Evolutionary conservation across 1,140 invertebrate species (phyloP), one percentile per base, ranked within the genome.

Genomic region (Aradophagus sp.): DNA sequence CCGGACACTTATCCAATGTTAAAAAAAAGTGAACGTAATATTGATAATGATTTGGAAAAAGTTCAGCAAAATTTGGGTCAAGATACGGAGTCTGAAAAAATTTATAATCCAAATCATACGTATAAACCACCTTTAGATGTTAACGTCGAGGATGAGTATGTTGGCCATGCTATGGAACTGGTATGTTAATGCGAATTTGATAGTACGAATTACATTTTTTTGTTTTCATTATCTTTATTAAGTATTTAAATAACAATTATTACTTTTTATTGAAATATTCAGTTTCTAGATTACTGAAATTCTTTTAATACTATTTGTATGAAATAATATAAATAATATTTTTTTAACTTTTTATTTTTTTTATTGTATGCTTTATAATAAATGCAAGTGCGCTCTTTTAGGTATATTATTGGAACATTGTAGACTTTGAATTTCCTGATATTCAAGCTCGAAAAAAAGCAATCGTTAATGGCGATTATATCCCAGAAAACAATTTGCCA

Each of bases 401-500:
- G 62, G 77, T 87, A 10, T 89, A 87, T 58, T 83, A 84, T 11
- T 91, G 90, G 89, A 88, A 87, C 32, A 84, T 80, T 4, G 74
- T 90, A 2, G 89, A 90, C 65, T 90, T 87, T 67, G 85, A 86
- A 19, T 90, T 87, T 75, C 84, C 86, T 23, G 20, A 23, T 23
- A 5, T 8, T 8, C 4, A 23, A 79, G 14, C 80, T 20, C 76
- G 87, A 17, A 78, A 85, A 19, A 39, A 66, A n/a, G 88, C 89
- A 1, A 86, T 90, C 20, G 73, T 68, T 10, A 84, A 83, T 50
- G 86, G 86, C 0, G 87, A 88, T 14, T 94, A 89, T 67, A 86
- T 92, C 6, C 88, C 90, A 0, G 88, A 89, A 59, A 93, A 93
- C 75, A 91, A 90, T 74, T 76, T 94, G 12, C 92, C 93, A 0